Evolutionary conservation across 2,113 vertebrate genomes (phyloP).

Genomic region (Lamprologus speciosus): DNA sequence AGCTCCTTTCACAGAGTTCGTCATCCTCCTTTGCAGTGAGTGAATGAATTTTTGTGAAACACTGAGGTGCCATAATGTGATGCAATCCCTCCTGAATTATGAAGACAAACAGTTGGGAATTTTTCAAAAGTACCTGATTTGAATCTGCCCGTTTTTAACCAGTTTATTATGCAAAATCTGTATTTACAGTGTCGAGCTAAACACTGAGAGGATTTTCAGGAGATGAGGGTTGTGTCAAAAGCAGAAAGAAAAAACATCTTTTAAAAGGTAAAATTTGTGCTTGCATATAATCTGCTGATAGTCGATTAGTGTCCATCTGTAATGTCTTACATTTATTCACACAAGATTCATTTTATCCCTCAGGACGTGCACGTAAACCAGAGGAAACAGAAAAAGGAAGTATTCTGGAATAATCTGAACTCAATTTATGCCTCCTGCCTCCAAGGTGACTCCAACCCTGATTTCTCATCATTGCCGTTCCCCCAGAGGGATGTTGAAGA

Average conservation of each 20-base stretch:
- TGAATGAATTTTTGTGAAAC: background rate
- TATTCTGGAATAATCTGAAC: constrained; percentile 24
- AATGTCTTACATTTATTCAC: background rate
- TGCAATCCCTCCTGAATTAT: background rate
- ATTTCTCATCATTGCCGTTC: constrained; percentile 26
- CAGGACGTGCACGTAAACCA: background rate
- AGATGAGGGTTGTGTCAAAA: background rate
- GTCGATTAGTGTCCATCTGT: background rate
- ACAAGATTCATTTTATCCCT: background rate
- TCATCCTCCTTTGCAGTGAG: background rate
- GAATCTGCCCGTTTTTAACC: background rate
- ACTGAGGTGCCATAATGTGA: background rate
- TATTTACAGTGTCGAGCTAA: background rate
- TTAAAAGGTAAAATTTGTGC: background rate
- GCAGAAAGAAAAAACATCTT: background rate
- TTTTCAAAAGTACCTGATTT: background rate
- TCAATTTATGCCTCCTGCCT: constrained; percentile 29
- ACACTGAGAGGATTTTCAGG: background rate
- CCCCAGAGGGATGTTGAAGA: background rate
- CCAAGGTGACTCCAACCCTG: constrained; percentile 25
- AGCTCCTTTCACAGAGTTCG: background rate
- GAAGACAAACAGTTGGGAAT: background rate
- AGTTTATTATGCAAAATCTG: background rate
- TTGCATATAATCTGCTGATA: background rate
- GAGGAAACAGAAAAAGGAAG: background rate